Conservation (phyloP, 2,113 vertebrate species). For the Australoheros scitulus region DNA sequence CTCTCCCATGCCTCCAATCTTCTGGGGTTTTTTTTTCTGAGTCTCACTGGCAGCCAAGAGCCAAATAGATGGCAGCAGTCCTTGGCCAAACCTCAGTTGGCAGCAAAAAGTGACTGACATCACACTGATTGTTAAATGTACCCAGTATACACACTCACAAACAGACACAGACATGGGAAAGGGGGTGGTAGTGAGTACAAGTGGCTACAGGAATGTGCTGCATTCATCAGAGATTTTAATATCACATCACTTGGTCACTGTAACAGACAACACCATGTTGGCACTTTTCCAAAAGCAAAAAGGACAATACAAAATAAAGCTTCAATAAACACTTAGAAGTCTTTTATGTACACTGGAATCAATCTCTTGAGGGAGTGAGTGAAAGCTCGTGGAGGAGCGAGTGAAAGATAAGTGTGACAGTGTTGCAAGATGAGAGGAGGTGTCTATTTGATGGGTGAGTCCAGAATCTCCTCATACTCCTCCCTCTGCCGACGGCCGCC, state of each 20-base stretch:
- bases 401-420: neutral
- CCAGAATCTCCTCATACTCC: conserved; percentile 93
- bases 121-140: conserved; percentile 19
- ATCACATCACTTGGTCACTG: conserved; percentile 67
- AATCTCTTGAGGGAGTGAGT: conserved; percentile 8
- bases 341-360: conserved; percentile 46
- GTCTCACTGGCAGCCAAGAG: neutral
- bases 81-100: conserved; percentile 43
- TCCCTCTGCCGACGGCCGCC: conserved; percentile 81
- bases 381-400: neutral
- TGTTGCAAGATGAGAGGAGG: neutral
- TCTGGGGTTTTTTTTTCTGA: neutral
- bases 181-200: conserved; percentile 29
- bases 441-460: conserved; percentile 92
- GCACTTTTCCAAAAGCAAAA: conserved; percentile 67
- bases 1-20: neutral
- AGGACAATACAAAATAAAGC: conserved; percentile 71
- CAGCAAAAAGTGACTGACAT: conserved; percentile 40
- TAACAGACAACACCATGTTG: conserved; percentile 70
- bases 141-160: neutral
- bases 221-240: conserved; percentile 71
- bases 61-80: conserved; percentile 36
- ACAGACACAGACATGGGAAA: neutral
- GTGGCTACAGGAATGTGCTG: conserved; percentile 14
- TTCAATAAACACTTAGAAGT: conserved; percentile 62